A percentile compares a stretch with the other conserved stretches of the same genome.
phyloP scores from a whole-genome alignment of 2,888 invertebrate genomes.

The Lypha dubia region DNA sequence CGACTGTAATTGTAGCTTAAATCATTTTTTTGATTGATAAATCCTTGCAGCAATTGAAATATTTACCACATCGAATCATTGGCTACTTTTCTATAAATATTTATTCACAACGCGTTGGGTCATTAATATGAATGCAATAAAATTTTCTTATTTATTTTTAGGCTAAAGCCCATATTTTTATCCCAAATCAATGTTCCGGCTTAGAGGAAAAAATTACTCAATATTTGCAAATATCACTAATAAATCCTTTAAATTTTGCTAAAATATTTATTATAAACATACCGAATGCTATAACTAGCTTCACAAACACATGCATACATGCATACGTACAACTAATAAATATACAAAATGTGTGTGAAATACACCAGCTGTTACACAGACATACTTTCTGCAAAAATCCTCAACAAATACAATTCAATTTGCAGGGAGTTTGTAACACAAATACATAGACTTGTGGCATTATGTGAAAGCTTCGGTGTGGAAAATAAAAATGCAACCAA shows the following conservation, averaged over 20 bases:
- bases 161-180: no score
- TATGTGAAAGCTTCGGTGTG: constrained; percentile 40
- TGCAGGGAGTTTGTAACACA: constrained; percentile 56
- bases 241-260: neutral
- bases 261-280: neutral
- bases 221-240: neutral
- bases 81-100: no score
- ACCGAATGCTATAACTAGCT: neutral
- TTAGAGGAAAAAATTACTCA: no score
- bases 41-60: no score
- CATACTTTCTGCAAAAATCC: constrained; percentile 62
- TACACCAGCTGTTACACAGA: constrained; percentile 67
- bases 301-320: neutral
- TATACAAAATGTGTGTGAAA: constrained; percentile 48
- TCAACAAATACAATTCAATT: constrained; percentile 37
- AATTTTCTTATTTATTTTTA: no score
- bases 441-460: constrained; percentile 34
- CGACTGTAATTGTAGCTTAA: no score
- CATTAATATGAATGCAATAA: no score
- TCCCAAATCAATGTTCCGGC: no score
- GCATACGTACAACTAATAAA: neutral
- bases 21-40: no score
- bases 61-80: no score
- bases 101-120: no score
- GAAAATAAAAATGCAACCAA: constrained; percentile 32